These are phyloP conservation scores for Rhyacophila evoluta DNA, from an alignment of 2,888 invertebrate genomes.

Conservation along the genomic window DNA sequence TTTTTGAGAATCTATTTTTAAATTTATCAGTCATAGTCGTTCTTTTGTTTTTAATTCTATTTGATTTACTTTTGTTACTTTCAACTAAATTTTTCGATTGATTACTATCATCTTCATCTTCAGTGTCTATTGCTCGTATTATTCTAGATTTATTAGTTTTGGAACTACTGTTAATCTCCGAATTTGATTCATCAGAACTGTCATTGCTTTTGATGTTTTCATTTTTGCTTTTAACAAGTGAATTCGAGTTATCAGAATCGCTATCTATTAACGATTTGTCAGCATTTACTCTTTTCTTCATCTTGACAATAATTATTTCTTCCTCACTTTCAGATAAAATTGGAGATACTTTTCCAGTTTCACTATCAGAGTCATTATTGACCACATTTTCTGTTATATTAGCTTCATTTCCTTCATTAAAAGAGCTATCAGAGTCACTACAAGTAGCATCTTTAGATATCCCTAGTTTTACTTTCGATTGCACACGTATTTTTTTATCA, in stretches of 20 bases:
- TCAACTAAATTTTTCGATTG: not conserved
- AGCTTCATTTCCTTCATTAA: no score
- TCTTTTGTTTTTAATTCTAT: conserved; percentile 61
- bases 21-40: conserved; percentile 63
- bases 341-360: no score
- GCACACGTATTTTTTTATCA: no score
- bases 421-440: no score
- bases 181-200: not conserved
- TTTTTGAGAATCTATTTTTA: conserved; percentile 58
- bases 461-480: no score
- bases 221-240: not conserved
- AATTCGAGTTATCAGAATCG: not conserved
- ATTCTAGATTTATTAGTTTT: not conserved
- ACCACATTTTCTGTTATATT: not conserved
- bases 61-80: conserved; percentile 59
- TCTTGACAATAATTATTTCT: not conserved
- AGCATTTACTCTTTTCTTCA: not conserved
- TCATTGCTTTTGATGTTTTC: not conserved
- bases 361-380: not conserved
- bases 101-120: not conserved
- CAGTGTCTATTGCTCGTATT: not conserved
- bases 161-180: not conserved
- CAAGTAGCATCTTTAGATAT: no score
- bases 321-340: not conserved
- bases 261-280: not conserved